Conservation (phyloP, 2,113 vertebrate species). For the Ammodytes marinus region DNA sequence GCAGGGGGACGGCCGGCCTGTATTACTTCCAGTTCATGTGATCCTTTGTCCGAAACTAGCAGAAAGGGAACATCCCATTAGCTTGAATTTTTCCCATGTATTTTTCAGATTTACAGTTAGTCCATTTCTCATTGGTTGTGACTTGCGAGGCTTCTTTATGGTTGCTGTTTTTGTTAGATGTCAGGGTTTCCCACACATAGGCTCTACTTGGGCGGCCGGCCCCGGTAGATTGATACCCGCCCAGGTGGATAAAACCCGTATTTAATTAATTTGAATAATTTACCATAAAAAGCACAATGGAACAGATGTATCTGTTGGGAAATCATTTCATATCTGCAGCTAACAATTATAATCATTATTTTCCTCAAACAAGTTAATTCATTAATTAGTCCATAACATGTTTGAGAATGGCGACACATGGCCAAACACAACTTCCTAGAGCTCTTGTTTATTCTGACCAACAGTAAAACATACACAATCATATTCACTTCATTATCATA, state of each 20-base stretch:
- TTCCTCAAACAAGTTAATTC: not conserved
- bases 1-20: constrained; percentile 1
- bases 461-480: not conserved
- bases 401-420: not conserved
- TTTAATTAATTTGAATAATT: no score
- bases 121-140: not conserved
- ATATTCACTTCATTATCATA: not conserved
- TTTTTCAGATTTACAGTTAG: no score
- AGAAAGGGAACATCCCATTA: constrained; percentile 7
- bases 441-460: not conserved
- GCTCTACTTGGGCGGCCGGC: no score
- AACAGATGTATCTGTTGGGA: no score
- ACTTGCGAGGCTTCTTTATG: not conserved
- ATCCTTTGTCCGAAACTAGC: constrained; percentile 53
- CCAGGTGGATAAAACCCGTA: no score
- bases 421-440: not conserved
- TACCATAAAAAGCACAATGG: no score
- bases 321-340: not conserved
- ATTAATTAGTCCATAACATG: not conserved
- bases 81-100: constrained; percentile 7
- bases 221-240: no score
- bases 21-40: constrained; percentile 76
- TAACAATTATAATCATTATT: not conserved
- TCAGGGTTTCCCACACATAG: no score
- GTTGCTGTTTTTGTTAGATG: no score